Percentiles rank a stretch among this genome's conserved stretches.
Evolutionary conservation across 2,888 invertebrate genomes (phyloP).

Genomic region (Spilosoma lubricipeda): DNA sequence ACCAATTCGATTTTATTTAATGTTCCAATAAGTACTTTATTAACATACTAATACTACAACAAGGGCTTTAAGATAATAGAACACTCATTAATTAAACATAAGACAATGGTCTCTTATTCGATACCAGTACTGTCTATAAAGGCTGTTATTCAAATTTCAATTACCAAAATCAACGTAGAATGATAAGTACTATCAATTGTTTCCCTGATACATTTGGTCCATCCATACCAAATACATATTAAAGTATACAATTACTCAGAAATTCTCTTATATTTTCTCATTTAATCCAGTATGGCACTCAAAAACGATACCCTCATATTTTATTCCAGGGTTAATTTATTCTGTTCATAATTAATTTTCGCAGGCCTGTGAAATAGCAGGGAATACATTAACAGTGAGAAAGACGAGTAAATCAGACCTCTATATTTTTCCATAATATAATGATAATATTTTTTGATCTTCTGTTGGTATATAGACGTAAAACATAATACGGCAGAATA

Average conservation of each 20-base stretch:
- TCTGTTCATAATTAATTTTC: slow-evolving; percentile 12
- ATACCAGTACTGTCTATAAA: background rate
- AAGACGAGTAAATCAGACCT: background rate
- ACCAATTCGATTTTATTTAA: no score
- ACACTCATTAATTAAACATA: no score
- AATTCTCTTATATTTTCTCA: background rate
- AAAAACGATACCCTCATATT: slow-evolving; percentile 9
- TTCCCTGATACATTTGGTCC: background rate
- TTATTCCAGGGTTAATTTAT: slow-evolving; percentile 6
- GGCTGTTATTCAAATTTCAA: background rate
- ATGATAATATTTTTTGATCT: background rate
- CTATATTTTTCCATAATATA: slow-evolving; percentile 7
- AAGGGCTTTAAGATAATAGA: background rate
- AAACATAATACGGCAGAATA: background rate
- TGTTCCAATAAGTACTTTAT: background rate
- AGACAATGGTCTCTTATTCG: background rate
- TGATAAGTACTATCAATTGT: background rate
- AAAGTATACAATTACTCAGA: background rate
- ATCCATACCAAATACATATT: background rate
- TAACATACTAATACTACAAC: background rate
- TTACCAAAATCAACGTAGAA: background rate
- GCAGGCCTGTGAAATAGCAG: background rate
- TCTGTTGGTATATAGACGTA: background rate
- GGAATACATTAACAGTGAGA: slow-evolving; percentile 12
- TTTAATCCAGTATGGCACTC: background rate